Conservation (phyloP, 1,140 invertebrate species). For the Drosophila athabasca region DNA sequence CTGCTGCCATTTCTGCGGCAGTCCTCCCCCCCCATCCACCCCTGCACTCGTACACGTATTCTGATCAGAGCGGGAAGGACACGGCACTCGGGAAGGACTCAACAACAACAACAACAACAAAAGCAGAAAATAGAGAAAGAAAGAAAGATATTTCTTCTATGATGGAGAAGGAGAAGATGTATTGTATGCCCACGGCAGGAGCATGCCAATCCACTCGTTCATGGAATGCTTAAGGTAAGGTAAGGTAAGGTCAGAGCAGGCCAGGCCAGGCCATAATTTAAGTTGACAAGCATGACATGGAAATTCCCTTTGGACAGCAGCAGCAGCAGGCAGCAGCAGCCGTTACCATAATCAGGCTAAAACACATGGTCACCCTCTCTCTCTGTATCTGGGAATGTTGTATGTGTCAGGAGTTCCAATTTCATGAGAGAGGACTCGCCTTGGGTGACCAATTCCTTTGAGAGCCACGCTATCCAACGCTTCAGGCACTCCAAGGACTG, state of each 20-base stretch:
- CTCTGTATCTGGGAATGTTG: constrained; percentile 13
- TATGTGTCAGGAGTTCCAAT: constrained; percentile 40
- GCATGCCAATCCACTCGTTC: constrained; percentile 16
- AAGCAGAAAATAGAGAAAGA: background rate
- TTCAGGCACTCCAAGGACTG: constrained; percentile 58
- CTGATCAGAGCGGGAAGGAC: constrained; percentile 3
- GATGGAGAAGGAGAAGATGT: background rate
- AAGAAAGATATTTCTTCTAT: background rate
- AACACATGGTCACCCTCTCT: constrained; percentile 57
- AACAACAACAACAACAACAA: constrained; percentile 42
- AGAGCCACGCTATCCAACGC: constrained; percentile 28
- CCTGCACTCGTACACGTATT: background rate
- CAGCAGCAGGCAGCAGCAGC: constrained; percentile 25
- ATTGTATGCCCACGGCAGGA: constrained; percentile 15
- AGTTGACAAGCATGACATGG: constrained; percentile 77
- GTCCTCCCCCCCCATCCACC: background rate
- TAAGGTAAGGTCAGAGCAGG: constrained; percentile 51
- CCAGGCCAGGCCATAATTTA: constrained; percentile 71
- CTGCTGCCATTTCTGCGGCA: constrained; percentile 39
- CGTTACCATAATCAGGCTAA: constrained; percentile 74
- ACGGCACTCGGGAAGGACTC: constrained; percentile 38
- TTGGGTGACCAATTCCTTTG: constrained; percentile 57
- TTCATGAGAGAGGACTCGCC: constrained; percentile 45
- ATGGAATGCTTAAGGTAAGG: constrained; percentile 60
- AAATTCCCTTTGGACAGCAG: constrained; percentile 73